Evolutionary conservation across 2,888 invertebrate species (phyloP).

Genomic region (Alitta virens): DNA sequence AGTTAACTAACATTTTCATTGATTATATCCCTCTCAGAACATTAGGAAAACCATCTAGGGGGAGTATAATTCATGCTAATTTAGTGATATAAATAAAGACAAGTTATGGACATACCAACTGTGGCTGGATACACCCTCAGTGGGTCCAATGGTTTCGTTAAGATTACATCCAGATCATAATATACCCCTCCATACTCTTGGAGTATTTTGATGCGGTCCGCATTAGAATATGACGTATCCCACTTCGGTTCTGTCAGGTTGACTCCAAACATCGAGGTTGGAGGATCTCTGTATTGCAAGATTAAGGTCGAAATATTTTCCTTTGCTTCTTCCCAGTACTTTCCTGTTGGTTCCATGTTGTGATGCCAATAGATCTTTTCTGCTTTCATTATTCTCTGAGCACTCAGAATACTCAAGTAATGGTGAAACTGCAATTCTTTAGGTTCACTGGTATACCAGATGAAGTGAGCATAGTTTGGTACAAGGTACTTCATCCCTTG

Average conservation of each 20-base stretch:
- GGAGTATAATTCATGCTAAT: too few species aligned
- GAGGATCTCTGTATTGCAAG: too few species aligned
- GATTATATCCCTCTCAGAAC: too few species aligned
- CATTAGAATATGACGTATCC: too few species aligned
- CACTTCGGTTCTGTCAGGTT: too few species aligned
- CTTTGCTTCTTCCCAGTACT: slow-evolving; percentile 35
- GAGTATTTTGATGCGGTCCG: too few species aligned
- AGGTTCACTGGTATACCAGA: slow-evolving; percentile 26
- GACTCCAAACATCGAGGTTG: too few species aligned
- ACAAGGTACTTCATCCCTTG: slow-evolving; percentile 16
- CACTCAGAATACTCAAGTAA: slow-evolving; percentile 30
- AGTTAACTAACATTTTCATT: too few species aligned
- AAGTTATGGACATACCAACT: too few species aligned
- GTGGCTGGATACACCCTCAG: not conserved
- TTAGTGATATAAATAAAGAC: too few species aligned
- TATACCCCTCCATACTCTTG: slow-evolving; percentile 11
- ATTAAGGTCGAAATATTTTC: too few species aligned
- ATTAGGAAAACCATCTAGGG: too few species aligned
- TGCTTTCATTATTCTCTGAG: slow-evolving; percentile 27
- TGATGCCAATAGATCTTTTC: slow-evolving; percentile 27
- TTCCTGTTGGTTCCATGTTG: slow-evolving; percentile 27
- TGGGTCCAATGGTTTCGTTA: not conserved
- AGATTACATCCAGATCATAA: slow-evolving; percentile 6
- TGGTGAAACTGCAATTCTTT: slow-evolving; percentile 25
- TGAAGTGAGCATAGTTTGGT: slow-evolving; percentile 32